phyloP scores from a whole-genome alignment of 2,113 vertebrate genomes.

The Xiphophorus hellerii region DNA sequence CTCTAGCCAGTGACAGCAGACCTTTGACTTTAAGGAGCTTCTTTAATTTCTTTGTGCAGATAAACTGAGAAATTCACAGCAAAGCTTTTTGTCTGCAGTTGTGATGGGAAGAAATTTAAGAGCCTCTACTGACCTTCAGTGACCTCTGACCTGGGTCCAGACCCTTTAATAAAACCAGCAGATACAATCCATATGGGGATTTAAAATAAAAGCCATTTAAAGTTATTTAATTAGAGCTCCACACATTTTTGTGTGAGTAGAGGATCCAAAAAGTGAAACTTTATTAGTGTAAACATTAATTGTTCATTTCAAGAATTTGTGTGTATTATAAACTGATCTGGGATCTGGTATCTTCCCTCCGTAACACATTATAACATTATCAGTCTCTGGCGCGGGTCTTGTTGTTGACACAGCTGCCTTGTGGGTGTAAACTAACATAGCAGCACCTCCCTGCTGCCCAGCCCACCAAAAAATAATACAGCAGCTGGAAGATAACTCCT shows the following conservation, averaged over 20 bases:
- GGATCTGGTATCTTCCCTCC: slow-evolving; percentile 15
- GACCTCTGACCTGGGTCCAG: slow-evolving; percentile 55
- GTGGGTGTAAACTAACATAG: slow-evolving; percentile 47
- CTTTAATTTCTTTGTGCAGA: slow-evolving; percentile 16
- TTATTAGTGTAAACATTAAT: background rate
- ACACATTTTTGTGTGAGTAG: background rate
- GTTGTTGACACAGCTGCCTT: slow-evolving; percentile 74
- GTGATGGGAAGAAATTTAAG: slow-evolving; percentile 13
- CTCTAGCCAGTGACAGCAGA: background rate
- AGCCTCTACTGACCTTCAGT: slow-evolving; percentile 12
- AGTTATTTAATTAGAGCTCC: slow-evolving; percentile 24
- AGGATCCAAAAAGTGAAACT: slow-evolving; percentile 17
- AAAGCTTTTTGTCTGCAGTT: background rate
- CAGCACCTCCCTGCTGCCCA: slow-evolving; percentile 33
- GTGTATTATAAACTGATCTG: background rate
- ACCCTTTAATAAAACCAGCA: slow-evolving; percentile 29
- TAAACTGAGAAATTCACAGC: slow-evolving; percentile 26
- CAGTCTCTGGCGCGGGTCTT: slow-evolving; percentile 13
- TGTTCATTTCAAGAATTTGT: background rate
- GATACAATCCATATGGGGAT: slow-evolving; percentile 41
- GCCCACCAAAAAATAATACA: slow-evolving; percentile 13
- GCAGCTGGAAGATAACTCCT: slow-evolving; percentile 32
- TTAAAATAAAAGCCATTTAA: slow-evolving; percentile 10
- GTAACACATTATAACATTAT: slow-evolving; percentile 23
- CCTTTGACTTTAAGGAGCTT: background rate